Percentiles rank a stretch among this genome's conserved stretches.
These are phyloP conservation scores for Megaceryle alcyon DNA, from an alignment of 2,797 vertebrate genomes.

Conservation along the genomic window DNA sequence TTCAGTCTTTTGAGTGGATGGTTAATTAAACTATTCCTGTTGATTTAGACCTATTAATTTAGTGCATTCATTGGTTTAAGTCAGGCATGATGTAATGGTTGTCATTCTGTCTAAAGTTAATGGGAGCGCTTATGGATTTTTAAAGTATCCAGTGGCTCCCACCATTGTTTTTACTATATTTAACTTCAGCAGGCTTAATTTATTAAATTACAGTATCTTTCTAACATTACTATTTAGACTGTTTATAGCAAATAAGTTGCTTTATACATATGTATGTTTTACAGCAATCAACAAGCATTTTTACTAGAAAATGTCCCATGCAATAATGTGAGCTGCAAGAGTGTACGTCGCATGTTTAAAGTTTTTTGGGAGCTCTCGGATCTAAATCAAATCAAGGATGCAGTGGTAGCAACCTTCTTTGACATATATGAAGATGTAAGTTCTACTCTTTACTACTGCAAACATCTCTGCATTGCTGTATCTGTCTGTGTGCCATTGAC, in stretches of 20 bases:
- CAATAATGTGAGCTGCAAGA: slow-evolving; percentile 81
- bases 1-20: neutral
- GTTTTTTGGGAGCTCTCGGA: slow-evolving; percentile 93
- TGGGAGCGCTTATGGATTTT: neutral
- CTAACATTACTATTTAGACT: neutral
- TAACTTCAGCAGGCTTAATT: neutral
- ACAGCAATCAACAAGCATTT: slow-evolving; percentile 90
- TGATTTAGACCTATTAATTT: neutral
- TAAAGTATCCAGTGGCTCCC: neutral
- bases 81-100: neutral
- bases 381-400: slow-evolving; percentile 88
- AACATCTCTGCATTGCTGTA: neutral
- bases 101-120: neutral
- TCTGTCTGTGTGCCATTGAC: neutral
- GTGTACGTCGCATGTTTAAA: slow-evolving; percentile 85
- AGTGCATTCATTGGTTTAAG: neutral
- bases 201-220: neutral
- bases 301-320: slow-evolving; percentile 93
- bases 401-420: slow-evolving; percentile 91
- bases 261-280: neutral
- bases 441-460: slow-evolving; percentile 33
- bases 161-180: neutral
- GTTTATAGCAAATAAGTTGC: neutral
- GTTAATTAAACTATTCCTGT: neutral
- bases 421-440: slow-evolving; percentile 99